These are phyloP conservation scores for Oenanthe oenanthe DNA, from an alignment of 2,113 vertebrate species.

Conservation along the genomic window DNA sequence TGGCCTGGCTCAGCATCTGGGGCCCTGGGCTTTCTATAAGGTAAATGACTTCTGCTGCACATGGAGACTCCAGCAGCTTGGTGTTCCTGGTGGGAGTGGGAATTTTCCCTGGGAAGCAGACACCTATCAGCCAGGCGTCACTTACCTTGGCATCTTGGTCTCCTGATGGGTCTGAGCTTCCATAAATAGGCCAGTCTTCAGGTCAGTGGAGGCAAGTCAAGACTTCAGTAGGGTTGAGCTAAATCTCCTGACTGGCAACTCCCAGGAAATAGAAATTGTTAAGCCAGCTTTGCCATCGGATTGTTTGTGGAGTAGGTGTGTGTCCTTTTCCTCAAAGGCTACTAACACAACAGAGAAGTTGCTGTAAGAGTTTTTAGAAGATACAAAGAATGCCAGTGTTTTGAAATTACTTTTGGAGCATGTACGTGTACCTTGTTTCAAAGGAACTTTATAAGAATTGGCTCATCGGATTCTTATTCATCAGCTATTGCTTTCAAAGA, in stretches of 20 bases:
- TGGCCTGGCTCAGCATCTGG: background rate
- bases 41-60: accelerated
- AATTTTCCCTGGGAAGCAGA: background rate
- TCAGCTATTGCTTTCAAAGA: conserved; percentile 53
- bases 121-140: background rate
- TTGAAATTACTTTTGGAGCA: background rate
- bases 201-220: background rate
- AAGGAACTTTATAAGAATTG: background rate
- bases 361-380: background rate
- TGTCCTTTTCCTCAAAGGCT: background rate
- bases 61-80: background rate
- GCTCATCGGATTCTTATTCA: background rate
- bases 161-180: background rate
- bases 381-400: background rate
- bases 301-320: background rate
- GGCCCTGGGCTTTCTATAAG: background rate
- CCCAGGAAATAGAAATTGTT: background rate
- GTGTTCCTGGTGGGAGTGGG: background rate
- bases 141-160: accelerated
- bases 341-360: background rate
- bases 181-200: background rate
- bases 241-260: background rate
- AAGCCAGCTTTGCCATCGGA: background rate
- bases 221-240: background rate
- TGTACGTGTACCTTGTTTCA: background rate